These are phyloP conservation scores for Cryptus armator DNA, from an alignment of 2,888 invertebrate species.

Conservation along the genomic window DNA sequence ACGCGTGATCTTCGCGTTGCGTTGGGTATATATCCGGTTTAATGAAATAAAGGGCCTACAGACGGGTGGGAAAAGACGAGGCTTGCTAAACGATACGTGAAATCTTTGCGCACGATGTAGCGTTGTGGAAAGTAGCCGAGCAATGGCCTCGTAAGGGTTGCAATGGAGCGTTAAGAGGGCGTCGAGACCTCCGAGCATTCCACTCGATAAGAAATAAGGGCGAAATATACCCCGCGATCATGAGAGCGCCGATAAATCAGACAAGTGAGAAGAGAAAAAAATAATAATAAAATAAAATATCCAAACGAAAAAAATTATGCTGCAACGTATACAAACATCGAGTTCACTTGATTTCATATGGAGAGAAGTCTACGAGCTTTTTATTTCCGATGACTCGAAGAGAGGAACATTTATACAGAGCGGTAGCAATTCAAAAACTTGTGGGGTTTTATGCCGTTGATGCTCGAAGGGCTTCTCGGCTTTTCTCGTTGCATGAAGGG, in stretches of 20 bases:
- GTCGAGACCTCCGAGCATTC: constrained; percentile 38
- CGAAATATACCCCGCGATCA: constrained; percentile 11
- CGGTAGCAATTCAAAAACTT: constrained; percentile 38
- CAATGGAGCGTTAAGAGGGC: constrained; percentile 49
- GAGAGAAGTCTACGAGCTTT: constrained; percentile 16
- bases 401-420: constrained; percentile 39
- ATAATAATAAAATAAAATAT: neutral
- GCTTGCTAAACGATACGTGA: constrained; percentile 53
- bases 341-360: constrained; percentile 29
- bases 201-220: constrained; percentile 50
- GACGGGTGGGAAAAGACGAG: neutral
- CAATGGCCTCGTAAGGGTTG: constrained; percentile 30
- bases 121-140: constrained; percentile 40
- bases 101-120: constrained; percentile 51
- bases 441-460: neutral
- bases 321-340: neutral
- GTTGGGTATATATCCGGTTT: constrained; percentile 52
- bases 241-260: constrained; percentile 31
- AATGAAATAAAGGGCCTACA: constrained; percentile 60
- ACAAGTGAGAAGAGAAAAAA: constrained; percentile 1
- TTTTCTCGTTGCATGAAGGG: constrained; percentile 30
- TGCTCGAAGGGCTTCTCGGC: constrained; percentile 13
- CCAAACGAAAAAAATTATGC: constrained; percentile 12
- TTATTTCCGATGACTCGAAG: constrained; percentile 22
- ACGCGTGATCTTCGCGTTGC: constrained; percentile 45